Percentiles rank a stretch among this genome's conserved stretches.
Evolutionary conservation across 2,888 invertebrate genomes (phyloP).

Genomic region (Schizotus pectinicornis): DNA sequence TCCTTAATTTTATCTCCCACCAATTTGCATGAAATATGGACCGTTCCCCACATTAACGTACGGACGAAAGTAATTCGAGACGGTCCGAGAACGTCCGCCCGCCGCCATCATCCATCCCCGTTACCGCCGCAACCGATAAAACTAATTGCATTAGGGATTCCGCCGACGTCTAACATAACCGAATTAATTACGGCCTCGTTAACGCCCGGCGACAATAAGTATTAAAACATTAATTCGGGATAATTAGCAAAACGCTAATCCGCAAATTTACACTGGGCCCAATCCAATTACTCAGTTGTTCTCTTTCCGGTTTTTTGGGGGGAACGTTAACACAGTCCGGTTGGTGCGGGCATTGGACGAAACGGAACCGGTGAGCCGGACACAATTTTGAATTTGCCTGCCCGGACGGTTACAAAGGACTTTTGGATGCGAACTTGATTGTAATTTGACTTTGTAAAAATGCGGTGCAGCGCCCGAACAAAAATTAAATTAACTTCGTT

Average conservation of each 20-base stretch:
- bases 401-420: too few relatives aligned
- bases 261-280: neutral
- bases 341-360: too few relatives aligned
- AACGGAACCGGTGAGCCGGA: too few relatives aligned
- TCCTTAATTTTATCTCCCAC: neutral
- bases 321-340: too few relatives aligned
- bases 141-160: conserved; percentile 25
- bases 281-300: conserved; percentile 2
- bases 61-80: conserved; percentile 16
- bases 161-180: conserved; percentile 16
- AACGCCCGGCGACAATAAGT: conserved; percentile 7
- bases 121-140: conserved; percentile 13
- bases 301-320: too few relatives aligned
- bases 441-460: too few relatives aligned
- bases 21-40: conserved; percentile 10
- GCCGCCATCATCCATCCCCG: neutral
- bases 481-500: too few relatives aligned
- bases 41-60: conserved; percentile 11
- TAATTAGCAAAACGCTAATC: conserved; percentile 10
- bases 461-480: too few relatives aligned
- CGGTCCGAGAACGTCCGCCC: conserved; percentile 11
- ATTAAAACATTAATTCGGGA: conserved; percentile 4
- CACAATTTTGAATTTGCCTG: too few relatives aligned
- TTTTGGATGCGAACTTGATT: too few relatives aligned
- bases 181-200: conserved; percentile 25